Base-by-base conservation (phyloP, 2,113 vertebrate genomes). In the Phaetusa simplex region DNA sequence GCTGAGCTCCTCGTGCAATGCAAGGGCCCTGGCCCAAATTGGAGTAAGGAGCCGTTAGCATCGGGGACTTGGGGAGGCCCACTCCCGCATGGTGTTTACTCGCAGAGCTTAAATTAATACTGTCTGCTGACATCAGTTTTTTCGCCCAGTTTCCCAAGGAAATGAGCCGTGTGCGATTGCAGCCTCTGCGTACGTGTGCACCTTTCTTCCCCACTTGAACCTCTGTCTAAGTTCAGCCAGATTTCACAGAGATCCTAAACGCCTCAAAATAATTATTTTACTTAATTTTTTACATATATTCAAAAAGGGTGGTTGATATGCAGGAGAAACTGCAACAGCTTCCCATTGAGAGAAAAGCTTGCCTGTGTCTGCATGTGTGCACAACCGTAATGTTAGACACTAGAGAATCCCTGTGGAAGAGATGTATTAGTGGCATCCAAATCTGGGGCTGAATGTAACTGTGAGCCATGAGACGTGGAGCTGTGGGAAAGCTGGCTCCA, bases 121-220 rank as follows among this genome's bases (percentile, higher is more conserved):
- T 77, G 81, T 92, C 95, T 97, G 93, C 92, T 94, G 96, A 95
- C 95, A 94, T 89, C 86, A 79, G 66, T 27, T 85, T 74, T 71
- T 83, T 45, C 49, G 6, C 62, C 27, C 8, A 14, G 67, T 58
- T 91, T 96, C 96, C 81, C 87, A 53, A 95, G 95, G 93, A 96
- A 91, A 91, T 42, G 70, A 95, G 61, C 38, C 0, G 1, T 84
- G 65, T 38, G 89, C 1, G 11, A 71, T 78, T 11, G 6, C 49
- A 34, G 91, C 73, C 66, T 52, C 83, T 64, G 72, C 3, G 3
- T 65, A 79, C 34, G 42, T 66, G 72, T 21, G 23, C 3, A 50
- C 30, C 19, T 74, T 80, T 77, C 78, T 85, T 83, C 77, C 86
- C 70, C 0, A 0, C 78, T 55, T 26, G 70, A 86, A 86, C 43